phyloP scores from a whole-genome alignment of 2,888 invertebrate species.

The Ophion slaviceki region DNA sequence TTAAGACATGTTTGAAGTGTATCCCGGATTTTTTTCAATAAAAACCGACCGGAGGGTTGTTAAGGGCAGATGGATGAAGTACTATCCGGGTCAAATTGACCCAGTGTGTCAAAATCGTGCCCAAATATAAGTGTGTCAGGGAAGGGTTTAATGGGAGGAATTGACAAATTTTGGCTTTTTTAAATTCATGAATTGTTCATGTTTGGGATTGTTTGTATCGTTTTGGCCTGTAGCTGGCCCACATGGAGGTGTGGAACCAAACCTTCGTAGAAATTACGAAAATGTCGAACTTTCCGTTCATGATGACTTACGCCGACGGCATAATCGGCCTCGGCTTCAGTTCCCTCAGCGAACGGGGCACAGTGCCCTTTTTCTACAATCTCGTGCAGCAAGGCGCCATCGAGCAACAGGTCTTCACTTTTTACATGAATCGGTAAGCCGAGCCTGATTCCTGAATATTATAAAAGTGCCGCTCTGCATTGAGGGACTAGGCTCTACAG shows the following conservation, averaged over 20 bases:
- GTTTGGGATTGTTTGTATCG: background rate
- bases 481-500: too few species aligned
- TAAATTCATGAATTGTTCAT: background rate
- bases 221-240: conserved; percentile 51
- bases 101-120: too few species aligned
- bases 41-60: too few species aligned
- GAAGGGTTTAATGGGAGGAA: too few species aligned
- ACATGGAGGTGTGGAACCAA: conserved; percentile 85
- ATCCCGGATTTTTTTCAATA: too few species aligned
- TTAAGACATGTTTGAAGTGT: too few species aligned
- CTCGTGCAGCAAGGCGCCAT: conserved; percentile 85
- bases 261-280: conserved; percentile 89
- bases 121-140: too few species aligned
- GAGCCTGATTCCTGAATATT: background rate
- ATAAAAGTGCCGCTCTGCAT: background rate
- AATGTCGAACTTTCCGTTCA: conserved; percentile 87
- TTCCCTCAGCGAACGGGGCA: conserved; percentile 84
- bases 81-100: too few species aligned
- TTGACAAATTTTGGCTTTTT: too few species aligned
- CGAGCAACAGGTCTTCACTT: conserved; percentile 86
- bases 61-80: too few species aligned
- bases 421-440: conserved; percentile 88
- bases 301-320: conserved; percentile 89
- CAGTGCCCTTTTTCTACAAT: conserved; percentile 88
- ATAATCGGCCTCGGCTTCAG: conserved; percentile 88